These are phyloP conservation scores for Gastracanthus pulcherrimus DNA, from an alignment of 2,888 invertebrate genomes.

Conservation along the genomic window DNA sequence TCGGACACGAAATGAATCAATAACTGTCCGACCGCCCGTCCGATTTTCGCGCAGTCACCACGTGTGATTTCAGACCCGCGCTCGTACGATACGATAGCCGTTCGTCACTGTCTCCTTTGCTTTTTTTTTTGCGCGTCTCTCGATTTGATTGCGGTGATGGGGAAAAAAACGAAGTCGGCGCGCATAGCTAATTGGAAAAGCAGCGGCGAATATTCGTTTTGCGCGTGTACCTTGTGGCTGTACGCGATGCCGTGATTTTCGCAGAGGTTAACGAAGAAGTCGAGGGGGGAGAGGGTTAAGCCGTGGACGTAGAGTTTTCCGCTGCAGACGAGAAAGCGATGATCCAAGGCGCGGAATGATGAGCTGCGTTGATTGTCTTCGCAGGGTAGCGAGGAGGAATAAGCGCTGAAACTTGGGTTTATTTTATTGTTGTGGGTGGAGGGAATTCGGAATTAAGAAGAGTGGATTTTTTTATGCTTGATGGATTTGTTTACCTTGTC, in stretches of 20 bases:
- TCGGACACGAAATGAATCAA: too few relatives aligned
- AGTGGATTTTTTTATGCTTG: background rate
- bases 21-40: too few relatives aligned
- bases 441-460: background rate
- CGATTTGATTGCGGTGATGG: too few relatives aligned
- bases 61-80: too few relatives aligned
- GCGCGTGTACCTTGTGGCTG: constrained; percentile 61
- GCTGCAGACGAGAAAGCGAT: constrained; percentile 62
- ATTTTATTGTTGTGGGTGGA: background rate
- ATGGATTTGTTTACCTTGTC: constrained; percentile 10
- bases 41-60: too few relatives aligned
- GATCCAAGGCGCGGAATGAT: background rate
- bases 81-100: too few relatives aligned
- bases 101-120: too few relatives aligned
- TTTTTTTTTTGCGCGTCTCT: background rate
- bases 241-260: constrained; percentile 57
- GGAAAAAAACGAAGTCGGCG: background rate
- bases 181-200: background rate
- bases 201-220: too few relatives aligned
- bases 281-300: constrained; percentile 43
- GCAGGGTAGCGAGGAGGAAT: background rate
- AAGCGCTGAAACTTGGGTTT: background rate
- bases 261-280: constrained; percentile 55
- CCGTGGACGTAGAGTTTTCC: constrained; percentile 62
- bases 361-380: background rate